Base-by-base conservation (phyloP, 2,888 invertebrate species). In the Itoplectis maculator region DNA sequence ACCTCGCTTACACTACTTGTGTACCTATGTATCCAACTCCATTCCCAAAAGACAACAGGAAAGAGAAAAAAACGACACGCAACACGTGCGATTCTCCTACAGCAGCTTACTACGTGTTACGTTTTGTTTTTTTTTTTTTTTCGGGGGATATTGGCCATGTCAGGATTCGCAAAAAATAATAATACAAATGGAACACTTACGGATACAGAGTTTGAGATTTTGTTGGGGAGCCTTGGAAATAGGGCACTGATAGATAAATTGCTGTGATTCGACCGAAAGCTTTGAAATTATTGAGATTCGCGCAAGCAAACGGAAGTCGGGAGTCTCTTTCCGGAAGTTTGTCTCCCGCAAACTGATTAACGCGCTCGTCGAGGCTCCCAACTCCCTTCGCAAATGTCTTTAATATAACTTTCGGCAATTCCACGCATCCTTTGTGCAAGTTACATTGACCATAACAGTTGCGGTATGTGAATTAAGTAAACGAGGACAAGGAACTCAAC, bases 51-150 rank as follows among this genome's bases (percentile, higher is more conserved):
- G 84, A 83, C 84, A 49, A 81, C 68, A 65, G 61, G 18, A 63
- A 65, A 66, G 70, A 66, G 49, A 66, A 65, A 79, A 75, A 63
- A n/a, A n/a, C n/a, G 56, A 47, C 65, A 78, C 81, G 72, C 72
- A 59, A 61, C 76, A 81, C 77, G 81, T 81, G 77, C 68, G 54
- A 73, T 69, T 42, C 49, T 69, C 61, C 73, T 81, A 77, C 63
- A 63, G 72, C 61, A 73, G 59, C 56, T 78, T n/a, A n/a, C n/a
- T n/a, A 82, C 81, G 81, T 82, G 81, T 63, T 82, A 59, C 78
- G n/a, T n/a, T n/a, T n/a, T n/a, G n/a, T n/a, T n/a, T n/a, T n/a
- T n/a, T n/a, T n/a, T n/a, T n/a, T 76, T 63, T 54, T 63, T 51
- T 37, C n/a, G 15, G 29, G 29, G 51, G 69, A 74, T 78, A 82